These are phyloP conservation scores for Ectemnius cavifrons DNA, from an alignment of 2,888 invertebrate species.

Conservation along the genomic window DNA sequence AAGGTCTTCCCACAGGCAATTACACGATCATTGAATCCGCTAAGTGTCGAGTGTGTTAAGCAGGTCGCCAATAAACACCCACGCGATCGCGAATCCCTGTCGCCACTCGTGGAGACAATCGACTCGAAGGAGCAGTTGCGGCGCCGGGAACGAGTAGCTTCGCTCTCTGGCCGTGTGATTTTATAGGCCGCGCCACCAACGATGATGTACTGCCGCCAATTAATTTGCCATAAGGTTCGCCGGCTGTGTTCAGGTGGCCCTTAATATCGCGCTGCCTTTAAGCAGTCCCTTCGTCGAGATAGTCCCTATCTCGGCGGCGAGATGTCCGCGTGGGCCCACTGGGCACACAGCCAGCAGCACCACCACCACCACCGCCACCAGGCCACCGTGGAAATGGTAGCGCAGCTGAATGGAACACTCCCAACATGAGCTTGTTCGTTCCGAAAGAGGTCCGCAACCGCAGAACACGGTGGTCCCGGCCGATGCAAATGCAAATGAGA, in stretches of 20 bases:
- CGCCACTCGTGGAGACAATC: conserved; percentile 26
- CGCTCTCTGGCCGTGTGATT: conserved; percentile 1
- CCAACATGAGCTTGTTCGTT: conserved; percentile 47
- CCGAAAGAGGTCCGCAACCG: conserved; percentile 51
- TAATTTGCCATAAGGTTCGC: background rate
- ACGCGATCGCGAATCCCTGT: conserved; percentile 51
- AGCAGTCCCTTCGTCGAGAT: too few species aligned
- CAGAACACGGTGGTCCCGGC: conserved; percentile 60
- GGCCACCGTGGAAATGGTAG: background rate
- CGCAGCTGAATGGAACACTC: conserved; percentile 44
- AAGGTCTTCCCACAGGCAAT: conserved; percentile 54
- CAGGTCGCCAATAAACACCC: conserved; percentile 63
- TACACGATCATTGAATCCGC: conserved; percentile 64
- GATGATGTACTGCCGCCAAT: conserved; percentile 2
- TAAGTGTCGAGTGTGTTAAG: conserved; percentile 59
- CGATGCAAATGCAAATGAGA: conserved; percentile 64
- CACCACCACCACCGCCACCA: too few species aligned
- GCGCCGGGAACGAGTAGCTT: background rate
- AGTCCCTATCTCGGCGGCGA: too few species aligned
- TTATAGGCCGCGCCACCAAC: conserved; percentile 7
- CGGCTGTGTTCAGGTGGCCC: too few species aligned
- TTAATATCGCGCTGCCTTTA: too few species aligned
- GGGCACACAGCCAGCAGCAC: too few species aligned
- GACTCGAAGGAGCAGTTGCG: conserved; percentile 27
- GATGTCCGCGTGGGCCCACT: too few species aligned